phyloP scores from a whole-genome alignment of 2,797 vertebrate genomes.

The Remorina albescens region DNA sequence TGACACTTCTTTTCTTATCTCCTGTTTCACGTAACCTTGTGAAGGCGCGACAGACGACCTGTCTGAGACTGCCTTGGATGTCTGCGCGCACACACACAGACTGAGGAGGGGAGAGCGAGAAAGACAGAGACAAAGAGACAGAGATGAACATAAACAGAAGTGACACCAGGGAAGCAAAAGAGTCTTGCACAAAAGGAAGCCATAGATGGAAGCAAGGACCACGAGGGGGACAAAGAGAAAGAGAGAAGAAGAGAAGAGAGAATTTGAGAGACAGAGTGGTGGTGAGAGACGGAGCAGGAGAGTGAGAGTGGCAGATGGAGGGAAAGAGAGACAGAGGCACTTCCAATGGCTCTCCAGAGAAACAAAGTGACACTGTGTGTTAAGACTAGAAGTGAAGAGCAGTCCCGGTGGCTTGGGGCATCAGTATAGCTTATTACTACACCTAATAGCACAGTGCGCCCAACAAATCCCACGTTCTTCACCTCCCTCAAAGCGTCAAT shows the following conservation, averaged over 20 bases:
- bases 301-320: constrained; percentile 45
- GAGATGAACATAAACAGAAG: constrained; percentile 66
- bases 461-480: constrained; percentile 6
- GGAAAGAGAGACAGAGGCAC: constrained; percentile 28
- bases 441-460: constrained; percentile 49
- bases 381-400: constrained; percentile 47
- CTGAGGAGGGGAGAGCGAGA: constrained; percentile 52
- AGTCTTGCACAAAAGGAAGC: constrained; percentile 46
- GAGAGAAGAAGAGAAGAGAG: not conserved
- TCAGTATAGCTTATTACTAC: constrained; percentile 62
- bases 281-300: not conserved
- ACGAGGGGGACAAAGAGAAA: not conserved
- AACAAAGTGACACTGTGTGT: constrained; percentile 61
- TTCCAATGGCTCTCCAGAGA: constrained; percentile 59
- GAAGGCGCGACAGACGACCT: constrained; percentile 55
- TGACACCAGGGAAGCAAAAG: constrained; percentile 62
- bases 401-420: constrained; percentile 39
- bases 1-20: constrained; percentile 66
- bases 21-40: constrained; percentile 65
- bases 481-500: constrained; percentile 14
- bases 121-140: constrained; percentile 46
- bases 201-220: constrained; percentile 44
- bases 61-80: constrained; percentile 59
- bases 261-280: constrained; percentile 22
- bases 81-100: constrained; percentile 49